A percentile compares a stretch with the other conserved stretches of the same genome.
Evolutionary conservation across 2,797 vertebrate genomes (phyloP).

Genomic region (Crenichthys baileyi): DNA sequence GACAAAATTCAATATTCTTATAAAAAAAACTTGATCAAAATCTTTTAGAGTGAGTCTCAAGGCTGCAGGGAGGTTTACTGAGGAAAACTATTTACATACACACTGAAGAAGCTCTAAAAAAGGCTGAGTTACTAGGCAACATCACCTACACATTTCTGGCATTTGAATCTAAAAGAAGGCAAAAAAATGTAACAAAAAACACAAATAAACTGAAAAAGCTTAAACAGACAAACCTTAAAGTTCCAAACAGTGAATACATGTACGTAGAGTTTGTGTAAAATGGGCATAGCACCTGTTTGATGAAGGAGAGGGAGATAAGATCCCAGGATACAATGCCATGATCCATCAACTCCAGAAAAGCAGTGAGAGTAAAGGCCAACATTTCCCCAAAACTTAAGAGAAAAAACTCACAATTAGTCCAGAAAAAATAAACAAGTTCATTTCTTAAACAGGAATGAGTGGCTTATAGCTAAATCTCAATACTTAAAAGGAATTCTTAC

Average conservation of each 20-base stretch:
- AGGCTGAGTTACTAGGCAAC: slow-evolving; percentile 74
- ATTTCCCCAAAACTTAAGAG: slow-evolving; percentile 93
- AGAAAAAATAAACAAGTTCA: neutral
- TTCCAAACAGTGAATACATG: neutral
- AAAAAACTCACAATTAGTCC: slow-evolving; percentile 25
- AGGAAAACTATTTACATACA: slow-evolving; percentile 36
- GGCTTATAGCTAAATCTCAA: neutral
- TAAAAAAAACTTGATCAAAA: neutral
- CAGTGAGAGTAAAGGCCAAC: slow-evolving; percentile 98
- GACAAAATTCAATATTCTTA: neutral
- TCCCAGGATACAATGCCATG: slow-evolving; percentile 99
- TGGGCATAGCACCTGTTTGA: slow-evolving; percentile 89
- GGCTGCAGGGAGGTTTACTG: slow-evolving; percentile 27
- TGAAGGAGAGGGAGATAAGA: slow-evolving; percentile 95
- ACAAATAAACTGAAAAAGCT: slow-evolving; percentile 14
- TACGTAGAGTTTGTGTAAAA: slow-evolving; percentile 12
- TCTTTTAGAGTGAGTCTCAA: slow-evolving; percentile 20
- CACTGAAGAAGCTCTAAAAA: slow-evolving; percentile 41
- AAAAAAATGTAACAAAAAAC: slow-evolving; percentile 50
- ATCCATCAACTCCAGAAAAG: slow-evolving; percentile 99
- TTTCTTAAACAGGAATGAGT: neutral
- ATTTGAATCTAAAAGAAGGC: slow-evolving; percentile 48
- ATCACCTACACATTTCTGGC: slow-evolving; percentile 55
- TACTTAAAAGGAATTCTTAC: slow-evolving; percentile 59
- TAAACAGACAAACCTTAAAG: slow-evolving; percentile 19